These are phyloP conservation scores for Charadrius vociferus DNA, from an alignment of 2,113 vertebrate genomes.

Conservation along the genomic window DNA sequence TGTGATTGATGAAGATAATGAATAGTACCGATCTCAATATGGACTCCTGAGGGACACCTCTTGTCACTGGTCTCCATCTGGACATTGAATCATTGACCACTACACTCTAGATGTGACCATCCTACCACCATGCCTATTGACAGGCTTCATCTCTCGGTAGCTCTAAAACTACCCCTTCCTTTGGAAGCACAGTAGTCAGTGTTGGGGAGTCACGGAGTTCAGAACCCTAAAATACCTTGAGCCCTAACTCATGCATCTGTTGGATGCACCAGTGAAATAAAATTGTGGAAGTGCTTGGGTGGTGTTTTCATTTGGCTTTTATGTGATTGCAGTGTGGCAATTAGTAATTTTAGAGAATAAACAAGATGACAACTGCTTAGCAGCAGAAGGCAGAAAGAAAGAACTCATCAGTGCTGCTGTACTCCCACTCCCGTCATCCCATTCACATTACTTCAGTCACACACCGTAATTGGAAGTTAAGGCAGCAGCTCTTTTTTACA, in stretches of 20 bases:
- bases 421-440: slow-evolving; percentile 29
- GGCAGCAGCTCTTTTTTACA: neutral
- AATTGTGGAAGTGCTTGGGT: neutral
- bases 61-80: too few relatives aligned
- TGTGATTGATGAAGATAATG: neutral
- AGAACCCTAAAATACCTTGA: neutral
- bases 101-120: neutral
- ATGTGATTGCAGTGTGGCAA: slow-evolving; percentile 22
- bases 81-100: neutral
- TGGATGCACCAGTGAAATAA: neutral
- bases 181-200: neutral
- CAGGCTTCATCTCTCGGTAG: neutral
- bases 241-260: neutral
- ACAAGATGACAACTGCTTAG: slow-evolving; percentile 50
- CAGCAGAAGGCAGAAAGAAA: slow-evolving; percentile 11
- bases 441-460: slow-evolving; percentile 26
- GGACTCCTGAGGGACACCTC: neutral
- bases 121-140: neutral
- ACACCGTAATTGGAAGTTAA: slow-evolving; percentile 25
- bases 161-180: neutral
- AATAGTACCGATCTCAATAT: neutral
- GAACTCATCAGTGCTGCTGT: slow-evolving; percentile 30
- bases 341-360: slow-evolving; percentile 63
- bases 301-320: slow-evolving; percentile 45
- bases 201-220: neutral